Percentiles rank a stretch among this genome's conserved stretches.
Conservation (phyloP, 2,113 vertebrate species). For the Cottus gobio region DNA sequence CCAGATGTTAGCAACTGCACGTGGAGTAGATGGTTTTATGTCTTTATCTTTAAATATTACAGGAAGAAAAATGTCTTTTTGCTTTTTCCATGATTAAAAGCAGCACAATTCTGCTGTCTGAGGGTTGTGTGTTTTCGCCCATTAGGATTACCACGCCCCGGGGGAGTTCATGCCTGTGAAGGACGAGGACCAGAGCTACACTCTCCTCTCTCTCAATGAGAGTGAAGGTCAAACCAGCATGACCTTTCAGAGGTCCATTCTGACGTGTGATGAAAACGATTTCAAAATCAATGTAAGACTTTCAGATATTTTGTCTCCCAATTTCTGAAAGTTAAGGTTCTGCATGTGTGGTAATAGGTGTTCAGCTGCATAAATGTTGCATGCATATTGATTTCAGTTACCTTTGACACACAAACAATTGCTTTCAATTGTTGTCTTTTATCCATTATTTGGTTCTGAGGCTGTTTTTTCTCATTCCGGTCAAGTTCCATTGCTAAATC, state of each 20-base stretch:
- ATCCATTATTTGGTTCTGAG: background rate
- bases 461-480: background rate
- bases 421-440: background rate
- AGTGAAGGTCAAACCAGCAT: constrained; percentile 77
- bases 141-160: constrained; percentile 79
- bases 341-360: background rate
- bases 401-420: background rate
- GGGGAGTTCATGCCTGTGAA: constrained; percentile 71
- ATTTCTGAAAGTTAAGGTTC: background rate
- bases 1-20: background rate
- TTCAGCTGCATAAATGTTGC: background rate
- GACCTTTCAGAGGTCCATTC: constrained; percentile 76
- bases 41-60: background rate
- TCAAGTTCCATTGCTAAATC: background rate
- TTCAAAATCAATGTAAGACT: constrained; percentile 81
- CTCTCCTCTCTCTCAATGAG: constrained; percentile 79
- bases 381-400: background rate
- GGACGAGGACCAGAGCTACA: constrained; percentile 84
- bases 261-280: constrained; percentile 81
- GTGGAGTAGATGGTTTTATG: background rate
- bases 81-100: background rate
- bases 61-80: background rate
- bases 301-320: background rate
- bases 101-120: background rate
- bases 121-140: constrained; percentile 4